Evolutionary conservation across 2,797 vertebrate genomes (phyloP), one percentile per base, ranked within the genome.

Genomic region (Cynopterus sphinx): DNA sequence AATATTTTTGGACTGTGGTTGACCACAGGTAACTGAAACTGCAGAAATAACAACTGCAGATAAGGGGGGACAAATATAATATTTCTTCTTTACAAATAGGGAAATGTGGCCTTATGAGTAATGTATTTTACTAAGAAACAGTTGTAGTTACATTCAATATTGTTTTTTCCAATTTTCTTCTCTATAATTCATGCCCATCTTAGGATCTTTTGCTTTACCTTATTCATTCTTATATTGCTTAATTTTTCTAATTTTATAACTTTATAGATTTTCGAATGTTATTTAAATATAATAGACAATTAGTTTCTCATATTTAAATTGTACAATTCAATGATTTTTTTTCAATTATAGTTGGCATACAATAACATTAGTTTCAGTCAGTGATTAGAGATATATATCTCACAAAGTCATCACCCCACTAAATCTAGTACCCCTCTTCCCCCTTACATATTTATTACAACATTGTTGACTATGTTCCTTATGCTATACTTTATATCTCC

Each of bases 81-180:
- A 67, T 46, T 91, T 94, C n/a, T 81, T 77, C 55, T 95, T 74
- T 86, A 17, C 79, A 81, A 22, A 22, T 65, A 63, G 51, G 24
- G 33, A 87, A 91, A 63, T 51, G 15, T 31, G 36, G 53, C 74
- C 94, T 79, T 61, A 71, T 71, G 88, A 70, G 51, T 78, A 81
- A 53, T 53, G 1, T 68, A 65, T 92, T 90, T 97, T 86, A 86
- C 53, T 89, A 33, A 95, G 63, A 67, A 33, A 94, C 1, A 19
- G 61, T 87, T 93, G 24, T 65, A 82, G 70, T 49, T 94, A 83
- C 21, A 43, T 86, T 86, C 90, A 95, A 95, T 81, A 53, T 46
- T 49, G 4, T 88, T 79, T 61, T 71, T 21, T 74, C 16, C 74
- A 83, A 12, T 83, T 90, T 95, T 86, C 17, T 63, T 88, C 86